A percentile compares a stretch with the other conserved stretches of the same genome.
Evolutionary conservation across 2,113 vertebrate species (phyloP).

Genomic region (Perca schrenkii): DNA sequence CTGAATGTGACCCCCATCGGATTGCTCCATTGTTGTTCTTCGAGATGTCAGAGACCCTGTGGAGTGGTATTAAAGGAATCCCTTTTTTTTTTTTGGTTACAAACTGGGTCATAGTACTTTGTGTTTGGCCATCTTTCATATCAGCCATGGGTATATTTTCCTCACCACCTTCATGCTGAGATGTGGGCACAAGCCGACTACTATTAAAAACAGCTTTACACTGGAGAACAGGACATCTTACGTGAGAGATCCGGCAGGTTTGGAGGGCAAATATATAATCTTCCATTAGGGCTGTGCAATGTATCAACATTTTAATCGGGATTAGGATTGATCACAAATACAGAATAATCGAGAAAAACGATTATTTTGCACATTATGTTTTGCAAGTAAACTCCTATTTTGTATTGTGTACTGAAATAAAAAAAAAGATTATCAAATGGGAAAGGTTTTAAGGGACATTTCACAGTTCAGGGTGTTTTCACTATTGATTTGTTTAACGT

Average conservation of each 20-base stretch:
- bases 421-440: too few relatives aligned
- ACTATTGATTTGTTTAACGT: too few relatives aligned
- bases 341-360: too few relatives aligned
- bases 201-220: neutral
- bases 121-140: slow-evolving; percentile 23
- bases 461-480: too few relatives aligned
- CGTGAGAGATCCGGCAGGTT: slow-evolving; percentile 4
- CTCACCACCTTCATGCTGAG: neutral
- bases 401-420: too few relatives aligned
- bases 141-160: slow-evolving; percentile 14
- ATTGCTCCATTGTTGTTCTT: slow-evolving; percentile 40
- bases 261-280: slow-evolving; percentile 19
- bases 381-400: too few relatives aligned
- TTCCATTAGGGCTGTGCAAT: too few relatives aligned
- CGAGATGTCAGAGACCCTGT: slow-evolving; percentile 13
- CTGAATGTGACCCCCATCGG: slow-evolving; percentile 31
- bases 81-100: neutral
- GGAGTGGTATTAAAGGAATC: slow-evolving; percentile 4
- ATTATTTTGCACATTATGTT: too few relatives aligned
- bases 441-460: too few relatives aligned
- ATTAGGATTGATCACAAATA: too few relatives aligned
- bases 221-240: neutral
- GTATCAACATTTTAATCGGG: too few relatives aligned
- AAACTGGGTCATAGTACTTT: slow-evolving; percentile 37
- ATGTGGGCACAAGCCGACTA: neutral